Base-by-base conservation (phyloP, 2,797 vertebrate genomes). In the Paguma larvata region DNA sequence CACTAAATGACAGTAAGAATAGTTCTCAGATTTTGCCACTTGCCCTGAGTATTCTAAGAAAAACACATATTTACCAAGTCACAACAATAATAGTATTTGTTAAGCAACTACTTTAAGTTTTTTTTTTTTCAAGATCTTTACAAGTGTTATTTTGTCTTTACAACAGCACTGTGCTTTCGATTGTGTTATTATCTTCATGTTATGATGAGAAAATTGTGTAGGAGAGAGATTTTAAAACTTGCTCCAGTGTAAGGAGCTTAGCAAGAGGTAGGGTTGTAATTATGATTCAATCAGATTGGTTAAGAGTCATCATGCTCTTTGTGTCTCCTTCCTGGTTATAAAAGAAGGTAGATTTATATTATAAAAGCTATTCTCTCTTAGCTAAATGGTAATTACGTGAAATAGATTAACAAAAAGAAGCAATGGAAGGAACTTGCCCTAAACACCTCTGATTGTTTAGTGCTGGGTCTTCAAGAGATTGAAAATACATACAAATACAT, bases 401-500 rank as follows among this genome's bases (percentile, higher is more conserved):
- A 88, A 75, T 44, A 62, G 79, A 85, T 82, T 63, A 78, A 87
- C 68, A 77, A 85, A 94, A 94, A 68, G 25, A 91, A 95, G 11
- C 41, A 91, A 79, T 79, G 27, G 79, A 96, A 93, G 30, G 7
- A 72, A 48, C 30, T 91, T 87, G 1, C 27, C 63, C 6, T 65
- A 41, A 94, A 94, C 2, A 93, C 4, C 9, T 96, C 38, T 67
- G 10, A 73, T 92, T 92, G 0, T 83, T 90, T 63, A 68, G 1
- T 77, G 79, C 16, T 46, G 2, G 16, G 2, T 86, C n/a, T 93
- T 97, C 30, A 44, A 78, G n/a, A 44, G 19, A 89, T 0, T 48
- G 51, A 96, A 91, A 95, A 90, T 94, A 19, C 94, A 48, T 94
- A 75, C 23, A 91, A 91, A 89, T 56, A 15, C 27, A 77, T 68